Evolutionary conservation across 2,113 vertebrate genomes (phyloP).

Genomic region (Coregonus clupeaformis): DNA sequence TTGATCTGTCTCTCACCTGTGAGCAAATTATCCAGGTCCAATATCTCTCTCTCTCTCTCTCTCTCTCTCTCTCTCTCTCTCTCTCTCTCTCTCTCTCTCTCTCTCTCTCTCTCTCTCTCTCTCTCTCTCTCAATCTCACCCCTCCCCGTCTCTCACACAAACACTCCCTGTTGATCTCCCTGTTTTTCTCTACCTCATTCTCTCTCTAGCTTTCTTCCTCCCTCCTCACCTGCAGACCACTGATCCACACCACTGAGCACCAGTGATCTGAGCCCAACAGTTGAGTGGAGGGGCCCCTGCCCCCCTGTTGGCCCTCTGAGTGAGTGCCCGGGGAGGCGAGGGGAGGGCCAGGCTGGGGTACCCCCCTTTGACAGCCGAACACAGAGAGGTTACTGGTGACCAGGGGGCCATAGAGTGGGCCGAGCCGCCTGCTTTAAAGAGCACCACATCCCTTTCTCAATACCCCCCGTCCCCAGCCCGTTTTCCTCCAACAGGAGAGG

Average conservation of each 20-base stretch:
- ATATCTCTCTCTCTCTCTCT: neutral
- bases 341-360: conserved; percentile 60
- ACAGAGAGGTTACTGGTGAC: conserved; percentile 72
- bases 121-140: neutral
- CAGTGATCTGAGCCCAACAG: neutral
- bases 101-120: neutral
- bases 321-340: conserved; percentile 52
- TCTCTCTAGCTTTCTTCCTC: neutral
- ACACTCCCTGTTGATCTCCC: neutral
- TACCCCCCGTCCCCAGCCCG: conserved; percentile 56
- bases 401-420: conserved; percentile 61
- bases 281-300: neutral
- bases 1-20: conserved; percentile 21
- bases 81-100: neutral
- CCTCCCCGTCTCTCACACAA: neutral
- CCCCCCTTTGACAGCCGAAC: conserved; percentile 68
- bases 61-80: neutral
- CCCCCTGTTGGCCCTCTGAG: conserved; percentile 50
- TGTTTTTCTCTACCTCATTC: neutral
- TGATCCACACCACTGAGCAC: conserved; percentile 14
- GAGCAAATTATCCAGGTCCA: too few relatives aligned
- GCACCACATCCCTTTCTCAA: conserved; percentile 58
- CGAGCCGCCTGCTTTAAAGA: conserved; percentile 60
- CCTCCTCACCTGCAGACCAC: conserved; percentile 57
- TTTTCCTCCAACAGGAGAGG: conserved; percentile 65